Base-by-base conservation (phyloP, 2,113 vertebrate species). In the Ictidomys tridecemlineatus region DNA sequence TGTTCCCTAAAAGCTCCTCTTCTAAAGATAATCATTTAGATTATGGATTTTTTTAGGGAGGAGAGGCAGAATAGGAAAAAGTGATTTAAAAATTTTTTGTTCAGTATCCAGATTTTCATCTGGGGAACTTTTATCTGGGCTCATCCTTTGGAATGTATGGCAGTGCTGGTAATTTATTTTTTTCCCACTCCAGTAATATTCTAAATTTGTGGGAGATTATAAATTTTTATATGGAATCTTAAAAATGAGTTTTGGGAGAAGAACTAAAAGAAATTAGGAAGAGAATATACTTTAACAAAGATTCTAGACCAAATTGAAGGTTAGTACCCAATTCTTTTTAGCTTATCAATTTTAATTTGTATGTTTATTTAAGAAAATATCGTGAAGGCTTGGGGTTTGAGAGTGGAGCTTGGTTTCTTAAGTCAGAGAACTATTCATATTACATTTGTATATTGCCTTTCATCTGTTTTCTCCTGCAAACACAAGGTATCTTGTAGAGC, bases 261-360 rank as follows among this genome's bases (percentile, higher is more conserved):
- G 37, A 80, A 76, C 26, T 61, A 80, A 45, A 84, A 24, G 32
- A 32, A 93, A 78, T 30, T 79, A 56, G 53, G 28, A 93, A 92
- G 34, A 82, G 14, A 70, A 58, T 86, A n/a, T 96, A 20, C n/a
- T 86, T 95, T 96, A n/a, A 78, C 58, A 77, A 18, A 78, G 42
- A n/a, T 58, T 91, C 45, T 85, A 76, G 22, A 28, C 58, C 42
- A 78, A 53, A 24, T 92, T 34, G 45, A 51, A 79, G 32, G 20
- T 3, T 78, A 22, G 9, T 70, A 51, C 1, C 32, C 32, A 74
- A 1, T 89, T 92, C 34, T 90, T 74, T 88, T 37, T 94, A 24
- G 48, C n/a, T 2, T 70, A 56, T 93, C 42, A 70, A 69, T 94
- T 93, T 95, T 91, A 65, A 85, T 79, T 91, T 89, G 95, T 79